Conservation (phyloP, 2,888 invertebrate species). For the Mimachlamys varia region DNA sequence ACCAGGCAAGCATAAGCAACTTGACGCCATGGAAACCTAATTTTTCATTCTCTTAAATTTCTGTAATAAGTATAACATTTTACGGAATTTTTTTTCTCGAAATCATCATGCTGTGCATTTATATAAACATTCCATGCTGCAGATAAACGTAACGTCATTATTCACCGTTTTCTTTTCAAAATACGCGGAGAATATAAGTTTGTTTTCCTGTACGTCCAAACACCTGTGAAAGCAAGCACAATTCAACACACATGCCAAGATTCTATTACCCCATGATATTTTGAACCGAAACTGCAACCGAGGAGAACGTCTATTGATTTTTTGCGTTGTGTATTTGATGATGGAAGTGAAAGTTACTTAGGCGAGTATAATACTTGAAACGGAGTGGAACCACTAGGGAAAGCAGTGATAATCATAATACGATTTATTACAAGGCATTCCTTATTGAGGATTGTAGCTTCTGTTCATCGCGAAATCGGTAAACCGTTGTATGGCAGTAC, state of each 20-base stretch:
- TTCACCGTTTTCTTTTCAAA: not conserved
- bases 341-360: not conserved
- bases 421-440: not conserved
- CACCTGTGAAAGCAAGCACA: not conserved
- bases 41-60: not conserved
- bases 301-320: not conserved
- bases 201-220: not conserved
- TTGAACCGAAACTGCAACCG: not conserved
- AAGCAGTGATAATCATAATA: not conserved
- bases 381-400: not conserved
- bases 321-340: conserved; percentile 16
- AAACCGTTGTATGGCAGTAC: not conserved
- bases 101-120: not conserved
- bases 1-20: not conserved
- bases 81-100: not conserved
- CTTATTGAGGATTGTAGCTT: not conserved
- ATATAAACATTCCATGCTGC: not conserved
- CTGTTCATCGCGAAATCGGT: not conserved
- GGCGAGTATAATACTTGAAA: not conserved
- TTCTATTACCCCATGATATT: not conserved
- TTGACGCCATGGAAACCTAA: not conserved
- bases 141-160: not conserved
- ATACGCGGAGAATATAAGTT: not conserved
- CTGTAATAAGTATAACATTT: not conserved
- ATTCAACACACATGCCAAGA: not conserved